Conservation (phyloP, 2,888 invertebrate genomes). For the Spodoptera exigua region DNA sequence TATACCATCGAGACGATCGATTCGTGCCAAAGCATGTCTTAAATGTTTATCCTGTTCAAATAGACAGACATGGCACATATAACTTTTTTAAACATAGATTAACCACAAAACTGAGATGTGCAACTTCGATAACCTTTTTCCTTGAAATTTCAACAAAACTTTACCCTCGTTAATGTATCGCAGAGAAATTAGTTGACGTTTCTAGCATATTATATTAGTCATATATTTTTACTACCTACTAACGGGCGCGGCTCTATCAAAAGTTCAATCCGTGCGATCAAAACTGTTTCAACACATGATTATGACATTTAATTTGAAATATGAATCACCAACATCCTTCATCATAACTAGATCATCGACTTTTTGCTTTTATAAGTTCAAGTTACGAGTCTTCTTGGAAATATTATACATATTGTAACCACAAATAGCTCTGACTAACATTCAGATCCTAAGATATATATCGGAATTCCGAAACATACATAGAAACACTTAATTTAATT, state of each 20-base stretch:
- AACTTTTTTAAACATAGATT: too few species aligned
- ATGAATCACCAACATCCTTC: slow-evolving; percentile 57
- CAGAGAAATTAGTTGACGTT: slow-evolving; percentile 8
- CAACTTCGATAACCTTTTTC: too few species aligned
- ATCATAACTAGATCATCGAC: slow-evolving; percentile 52
- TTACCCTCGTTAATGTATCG: too few species aligned
- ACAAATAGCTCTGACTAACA: slow-evolving; percentile 67
- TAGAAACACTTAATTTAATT: slow-evolving; percentile 70
- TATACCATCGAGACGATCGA: too few species aligned
- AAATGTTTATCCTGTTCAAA: too few species aligned
- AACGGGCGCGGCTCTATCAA: slow-evolving; percentile 31
- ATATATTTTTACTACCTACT: slow-evolving; percentile 11
- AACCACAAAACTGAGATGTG: too few species aligned
- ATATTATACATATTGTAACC: slow-evolving; percentile 53
- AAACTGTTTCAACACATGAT: slow-evolving; percentile 45
- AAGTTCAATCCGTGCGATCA: slow-evolving; percentile 24
- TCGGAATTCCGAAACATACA: slow-evolving; percentile 63
- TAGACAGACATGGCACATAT: too few species aligned
- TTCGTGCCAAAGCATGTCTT: too few species aligned
- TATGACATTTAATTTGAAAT: slow-evolving; percentile 31
- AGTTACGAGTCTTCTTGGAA: slow-evolving; percentile 58
- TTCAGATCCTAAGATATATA: slow-evolving; percentile 65
- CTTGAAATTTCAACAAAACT: too few species aligned
- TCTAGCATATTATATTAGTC: slow-evolving; percentile 8
- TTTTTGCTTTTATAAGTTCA: slow-evolving; percentile 47